A percentile compares a stretch with the other conserved stretches of the same genome.
Evolutionary conservation across 2,888 invertebrate species (phyloP).

Genomic region (Ochropleura leucogaster): DNA sequence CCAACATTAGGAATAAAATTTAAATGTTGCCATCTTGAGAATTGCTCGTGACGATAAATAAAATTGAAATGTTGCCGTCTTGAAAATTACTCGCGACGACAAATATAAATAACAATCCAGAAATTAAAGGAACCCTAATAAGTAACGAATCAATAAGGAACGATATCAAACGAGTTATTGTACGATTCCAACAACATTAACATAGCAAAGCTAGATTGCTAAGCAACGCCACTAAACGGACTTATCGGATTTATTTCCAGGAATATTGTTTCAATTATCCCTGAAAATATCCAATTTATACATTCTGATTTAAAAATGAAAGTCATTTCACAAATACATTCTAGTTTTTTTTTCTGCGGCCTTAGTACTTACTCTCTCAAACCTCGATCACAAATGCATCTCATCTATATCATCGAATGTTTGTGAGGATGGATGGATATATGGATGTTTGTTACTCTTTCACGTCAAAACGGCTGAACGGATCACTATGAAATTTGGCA

Average conservation of each 20-base stretch:
- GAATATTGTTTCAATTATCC: slow-evolving; percentile 47
- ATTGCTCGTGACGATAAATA: no score
- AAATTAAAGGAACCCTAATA: background rate
- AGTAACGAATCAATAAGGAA: slow-evolving; percentile 11
- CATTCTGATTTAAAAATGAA: slow-evolving; percentile 15
- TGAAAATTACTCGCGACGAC: no score
- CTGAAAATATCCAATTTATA: slow-evolving; percentile 36
- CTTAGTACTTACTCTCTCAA: background rate
- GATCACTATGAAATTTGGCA: no score
- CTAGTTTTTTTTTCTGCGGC: background rate
- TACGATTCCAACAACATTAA: slow-evolving; percentile 6
- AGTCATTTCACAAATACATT: slow-evolving; percentile 12
- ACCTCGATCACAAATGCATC: no score
- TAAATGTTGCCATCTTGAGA: no score
- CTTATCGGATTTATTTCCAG: slow-evolving; percentile 25
- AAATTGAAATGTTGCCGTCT: no score
- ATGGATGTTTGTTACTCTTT: no score
- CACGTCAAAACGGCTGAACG: no score
- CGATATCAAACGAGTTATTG: background rate
- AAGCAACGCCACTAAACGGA: slow-evolving; percentile 3
- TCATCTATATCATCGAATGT: no score
- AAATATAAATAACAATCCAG: background rate
- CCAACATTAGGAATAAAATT: no score
- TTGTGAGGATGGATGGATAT: no score
- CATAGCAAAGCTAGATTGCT: slow-evolving; percentile 15